Evolutionary conservation across 2,888 invertebrate genomes (phyloP).

Genomic region (Muschampia plurimacula): DNA sequence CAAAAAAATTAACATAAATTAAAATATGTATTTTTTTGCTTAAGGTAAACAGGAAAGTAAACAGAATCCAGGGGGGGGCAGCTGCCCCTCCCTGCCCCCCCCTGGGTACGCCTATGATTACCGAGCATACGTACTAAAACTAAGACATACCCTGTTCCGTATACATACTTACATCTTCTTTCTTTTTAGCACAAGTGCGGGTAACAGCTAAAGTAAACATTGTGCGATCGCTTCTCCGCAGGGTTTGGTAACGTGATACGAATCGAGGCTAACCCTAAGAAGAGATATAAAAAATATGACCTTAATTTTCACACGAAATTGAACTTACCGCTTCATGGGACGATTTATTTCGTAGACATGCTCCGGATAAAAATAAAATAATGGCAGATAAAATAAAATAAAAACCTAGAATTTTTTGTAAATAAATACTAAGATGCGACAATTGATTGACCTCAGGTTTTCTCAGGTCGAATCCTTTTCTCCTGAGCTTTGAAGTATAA

Average conservation of each 20-base stretch:
- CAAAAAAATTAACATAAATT: too few species aligned
- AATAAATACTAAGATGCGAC: slow-evolving; percentile 6
- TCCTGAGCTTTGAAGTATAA: background rate
- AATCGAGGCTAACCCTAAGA: slow-evolving; percentile 60
- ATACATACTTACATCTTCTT: slow-evolving; percentile 21
- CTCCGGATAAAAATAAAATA: slow-evolving; percentile 55
- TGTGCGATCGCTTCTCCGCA: slow-evolving; percentile 65
- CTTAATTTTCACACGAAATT: slow-evolving; percentile 76
- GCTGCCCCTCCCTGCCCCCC: too few species aligned
- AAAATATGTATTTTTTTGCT: too few species aligned
- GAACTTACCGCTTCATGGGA: slow-evolving; percentile 66
- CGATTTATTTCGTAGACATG: slow-evolving; percentile 74
- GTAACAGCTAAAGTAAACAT: slow-evolving; percentile 47
- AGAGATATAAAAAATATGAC: slow-evolving; percentile 57
- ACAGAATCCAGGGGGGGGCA: too few species aligned
- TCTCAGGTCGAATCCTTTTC: background rate
- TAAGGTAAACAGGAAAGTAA: too few species aligned
- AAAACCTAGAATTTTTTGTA: slow-evolving; percentile 41
- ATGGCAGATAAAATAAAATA: slow-evolving; percentile 60
- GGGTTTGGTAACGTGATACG: slow-evolving; percentile 66
- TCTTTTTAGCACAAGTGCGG: slow-evolving; percentile 42
- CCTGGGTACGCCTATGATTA: too few species aligned
- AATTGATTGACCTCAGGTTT: slow-evolving; percentile 61
- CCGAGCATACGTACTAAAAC: too few species aligned
- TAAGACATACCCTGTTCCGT: background rate